Conservation (phyloP, 2,888 invertebrate genomes). For the Athalia circularis region DNA sequence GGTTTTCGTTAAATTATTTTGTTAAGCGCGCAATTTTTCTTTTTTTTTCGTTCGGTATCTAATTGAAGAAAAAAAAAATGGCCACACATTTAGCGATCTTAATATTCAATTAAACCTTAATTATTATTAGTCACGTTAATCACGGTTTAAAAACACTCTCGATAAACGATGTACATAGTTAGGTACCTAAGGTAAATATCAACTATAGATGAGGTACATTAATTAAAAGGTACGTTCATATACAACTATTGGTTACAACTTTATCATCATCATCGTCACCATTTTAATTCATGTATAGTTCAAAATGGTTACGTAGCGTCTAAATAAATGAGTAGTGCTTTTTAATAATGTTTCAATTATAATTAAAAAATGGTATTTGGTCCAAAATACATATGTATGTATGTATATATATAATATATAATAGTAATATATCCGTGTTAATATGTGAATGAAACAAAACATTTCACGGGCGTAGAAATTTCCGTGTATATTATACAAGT, state of each 20-base stretch:
- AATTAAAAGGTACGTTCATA: conserved; percentile 16
- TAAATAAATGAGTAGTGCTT: background rate
- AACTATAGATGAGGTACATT: conserved; percentile 40
- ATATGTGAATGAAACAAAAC: no score
- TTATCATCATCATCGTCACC: no score
- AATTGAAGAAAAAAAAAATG: no score
- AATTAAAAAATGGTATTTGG: conserved; percentile 57
- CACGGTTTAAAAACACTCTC: conserved; percentile 19
- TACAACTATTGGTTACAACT: background rate
- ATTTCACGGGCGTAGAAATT: no score
- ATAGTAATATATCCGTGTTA: background rate
- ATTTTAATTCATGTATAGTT: background rate
- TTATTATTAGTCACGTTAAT: conserved; percentile 35
- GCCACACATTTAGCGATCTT: no score
- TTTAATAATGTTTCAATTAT: background rate
- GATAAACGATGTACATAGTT: background rate
- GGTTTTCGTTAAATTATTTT: no score
- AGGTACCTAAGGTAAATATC: background rate
- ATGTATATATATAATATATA: conserved; percentile 48
- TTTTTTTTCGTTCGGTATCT: no score
- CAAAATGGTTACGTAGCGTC: background rate
- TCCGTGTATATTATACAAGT: no score
- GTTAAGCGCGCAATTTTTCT: no score
- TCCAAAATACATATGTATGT: conserved; percentile 55
- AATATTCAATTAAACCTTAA: no score